Base-by-base conservation (phyloP, 2,888 invertebrate species). In the Athalia circularis region DNA sequence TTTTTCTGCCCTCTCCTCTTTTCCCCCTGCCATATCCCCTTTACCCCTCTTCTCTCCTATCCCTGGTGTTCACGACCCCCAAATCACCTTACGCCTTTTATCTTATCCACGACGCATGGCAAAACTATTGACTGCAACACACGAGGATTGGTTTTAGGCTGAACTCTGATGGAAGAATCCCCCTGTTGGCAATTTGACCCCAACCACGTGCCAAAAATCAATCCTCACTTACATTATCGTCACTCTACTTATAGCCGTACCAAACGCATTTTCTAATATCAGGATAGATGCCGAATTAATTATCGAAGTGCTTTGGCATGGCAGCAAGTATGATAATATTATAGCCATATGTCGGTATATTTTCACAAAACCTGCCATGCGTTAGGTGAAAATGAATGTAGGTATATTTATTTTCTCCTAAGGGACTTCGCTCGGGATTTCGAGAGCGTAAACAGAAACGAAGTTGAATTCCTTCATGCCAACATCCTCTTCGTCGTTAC, bases 51-150 rank as follows among this genome's bases (percentile, higher is more conserved):
- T 65, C 77, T 78, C 74, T 67, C 57, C 50, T 77, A 62, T 77
- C 72, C 62, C 50, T 79, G 68, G 79, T 80, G 72, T 65, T 70
- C 78, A 67, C 78, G 65, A 79, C 77, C 80, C 70, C 77, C 75
- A 75, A 75, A 75, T 75, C 75, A 75, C 75, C 75, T 75, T 75
- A 75, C 75, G 75, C 75, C 75, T 75, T 75, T 75, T 75, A 75
- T 75, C 75, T 75, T 75, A 75, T 64, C 64, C 75, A 43, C 50
- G 29, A 50, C 75, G 29, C 29, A 29, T 2, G 62, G 75, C 52
- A 15, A 75, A 75, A 75, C 75, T 75, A 75, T 62, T 75, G 75
- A 75, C 75, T 52, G 48, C 43, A 9, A 50, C 43, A 62, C 15
- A 8, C 62, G 75, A 62, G 62, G 50, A 43, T 59, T 50, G 43